phyloP scores from a whole-genome alignment of 2,888 invertebrate species.

The Lasioglossum oenotherae region DNA sequence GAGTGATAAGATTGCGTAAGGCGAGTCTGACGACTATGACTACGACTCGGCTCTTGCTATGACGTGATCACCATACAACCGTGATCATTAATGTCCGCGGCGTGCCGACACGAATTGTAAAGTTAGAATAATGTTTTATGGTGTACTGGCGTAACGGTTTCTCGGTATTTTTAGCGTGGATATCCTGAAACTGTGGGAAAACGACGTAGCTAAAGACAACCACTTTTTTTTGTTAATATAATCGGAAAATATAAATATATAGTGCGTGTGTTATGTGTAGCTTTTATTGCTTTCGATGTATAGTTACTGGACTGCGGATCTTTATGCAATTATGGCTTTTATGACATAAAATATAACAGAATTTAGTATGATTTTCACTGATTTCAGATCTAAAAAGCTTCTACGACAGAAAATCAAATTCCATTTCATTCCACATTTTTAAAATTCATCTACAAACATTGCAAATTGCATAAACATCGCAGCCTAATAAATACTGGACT shows the following conservation, averaged over 20 bases:
- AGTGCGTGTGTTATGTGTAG: not conserved
- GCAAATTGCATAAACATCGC: too few species aligned
- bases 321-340: too few species aligned
- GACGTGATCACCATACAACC: slow-evolving; percentile 67
- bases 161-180: slow-evolving; percentile 54
- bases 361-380: too few species aligned
- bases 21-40: slow-evolving; percentile 54
- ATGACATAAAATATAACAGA: too few species aligned
- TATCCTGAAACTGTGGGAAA: slow-evolving; percentile 51
- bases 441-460: too few species aligned
- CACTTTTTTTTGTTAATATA: not conserved
- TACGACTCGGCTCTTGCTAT: slow-evolving; percentile 54
- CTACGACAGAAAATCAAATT: too few species aligned
- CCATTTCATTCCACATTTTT: too few species aligned
- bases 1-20: slow-evolving; percentile 62
- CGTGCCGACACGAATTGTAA: slow-evolving; percentile 68
- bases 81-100: slow-evolving; percentile 74
- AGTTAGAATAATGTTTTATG: slow-evolving; percentile 54
- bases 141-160: slow-evolving; percentile 51
- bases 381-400: too few species aligned
- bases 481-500: too few species aligned
- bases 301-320: too few species aligned
- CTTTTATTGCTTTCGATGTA: not conserved
- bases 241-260: not conserved
- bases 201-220: not conserved